Base-by-base conservation (phyloP, 2,888 invertebrate species). In the Adela reaumurella region DNA sequence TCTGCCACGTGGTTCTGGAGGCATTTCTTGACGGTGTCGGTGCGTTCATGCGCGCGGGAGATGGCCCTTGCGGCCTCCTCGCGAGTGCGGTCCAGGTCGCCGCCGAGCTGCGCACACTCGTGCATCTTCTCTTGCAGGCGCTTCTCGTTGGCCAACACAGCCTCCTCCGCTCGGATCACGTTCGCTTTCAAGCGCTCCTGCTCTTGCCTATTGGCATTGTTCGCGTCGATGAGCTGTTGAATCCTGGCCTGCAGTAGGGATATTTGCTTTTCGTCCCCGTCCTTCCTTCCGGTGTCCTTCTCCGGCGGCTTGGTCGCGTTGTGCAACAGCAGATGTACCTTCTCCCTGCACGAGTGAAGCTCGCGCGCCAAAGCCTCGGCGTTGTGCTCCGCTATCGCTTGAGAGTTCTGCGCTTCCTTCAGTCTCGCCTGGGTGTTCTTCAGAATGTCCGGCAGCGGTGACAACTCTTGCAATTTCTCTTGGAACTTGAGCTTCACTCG, bases 51-150 rank as follows among this genome's bases (percentile, higher is more conserved):
- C 20, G 85, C 83, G 14, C 86, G 74, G 1, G 84, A 79, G 19
- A 88, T 67, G 50, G 87, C 87, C 3, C 87, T 65, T 0, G 87
- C 85, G 0, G 87, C 85, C 59, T 88, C 88, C 56, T 88, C 87
- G 1, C 88, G 67, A 1, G 86, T 80, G 43, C 83, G 74, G 57
- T 88, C 87, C 46, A 88, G 64, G 62, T 86, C 86, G 0, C 84
- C 82, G 1, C 83, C 82, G 1, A 88, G 61, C 58, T 85, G 84
- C 0, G 83, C 82, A 50, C 86, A 83, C 61, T 88, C 88, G 55
- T 88, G 86, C 63, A 83, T 71, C 62, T 87, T 87, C 62, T 86
- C 85, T 49, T 87, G 85, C 1, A 85, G 67, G 10, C 83, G 76
- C 58, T 83, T 83, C 57, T 86, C 84, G 52, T 82, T 76, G 10